Evolutionary conservation across 35 echinoderm and acorn worm genomes (phyloP).

Genomic region (Anneissia japonica): DNA sequence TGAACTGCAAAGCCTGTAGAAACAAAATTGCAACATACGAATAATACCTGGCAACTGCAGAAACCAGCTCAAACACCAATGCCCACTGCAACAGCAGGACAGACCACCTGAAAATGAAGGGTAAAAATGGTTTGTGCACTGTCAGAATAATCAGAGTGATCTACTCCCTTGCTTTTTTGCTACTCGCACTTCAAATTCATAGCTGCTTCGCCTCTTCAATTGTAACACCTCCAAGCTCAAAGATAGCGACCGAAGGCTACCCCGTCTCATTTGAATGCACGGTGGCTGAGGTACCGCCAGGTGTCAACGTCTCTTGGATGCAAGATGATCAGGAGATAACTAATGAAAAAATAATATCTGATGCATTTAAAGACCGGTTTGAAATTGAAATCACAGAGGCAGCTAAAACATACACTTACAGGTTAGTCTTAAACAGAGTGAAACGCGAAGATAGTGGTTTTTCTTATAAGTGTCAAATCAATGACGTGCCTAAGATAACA

Average conservation of each 20-base stretch:
- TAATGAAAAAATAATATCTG: background rate
- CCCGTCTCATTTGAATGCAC: background rate
- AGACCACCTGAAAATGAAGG: background rate
- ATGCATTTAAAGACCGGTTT: background rate
- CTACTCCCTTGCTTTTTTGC: background rate
- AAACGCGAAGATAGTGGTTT: background rate
- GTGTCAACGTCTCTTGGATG: background rate
- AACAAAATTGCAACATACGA: background rate
- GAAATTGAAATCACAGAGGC: background rate
- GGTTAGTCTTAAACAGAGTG: background rate
- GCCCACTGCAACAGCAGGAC: background rate
- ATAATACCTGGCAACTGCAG: background rate
- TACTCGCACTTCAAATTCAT: background rate
- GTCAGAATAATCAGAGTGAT: background rate
- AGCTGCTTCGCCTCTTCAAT: background rate
- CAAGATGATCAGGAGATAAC: background rate
- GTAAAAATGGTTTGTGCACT: background rate
- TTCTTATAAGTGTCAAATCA: background rate
- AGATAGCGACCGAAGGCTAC: background rate
- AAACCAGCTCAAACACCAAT: background rate
- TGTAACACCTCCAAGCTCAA: background rate
- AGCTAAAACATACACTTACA: background rate
- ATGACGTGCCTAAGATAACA: background rate
- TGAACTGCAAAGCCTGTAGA: background rate
- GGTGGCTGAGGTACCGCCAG: background rate